Conservation (phyloP, 2,113 vertebrate genomes). For the Lophochroa leadbeateri region DNA sequence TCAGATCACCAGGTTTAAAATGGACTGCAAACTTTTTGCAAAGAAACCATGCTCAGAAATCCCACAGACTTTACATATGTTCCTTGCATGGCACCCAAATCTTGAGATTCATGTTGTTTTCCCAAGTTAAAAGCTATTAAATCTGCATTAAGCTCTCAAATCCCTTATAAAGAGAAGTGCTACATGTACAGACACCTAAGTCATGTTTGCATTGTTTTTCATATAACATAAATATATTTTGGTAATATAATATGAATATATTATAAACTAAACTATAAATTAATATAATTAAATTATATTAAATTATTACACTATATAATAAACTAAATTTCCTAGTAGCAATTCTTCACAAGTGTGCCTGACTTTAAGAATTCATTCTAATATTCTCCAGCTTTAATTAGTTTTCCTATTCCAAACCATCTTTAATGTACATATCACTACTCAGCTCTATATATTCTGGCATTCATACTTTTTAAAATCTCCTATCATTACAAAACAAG, state of each 20-base stretch:
- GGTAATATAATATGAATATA: slow-evolving; percentile 35
- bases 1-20: neutral
- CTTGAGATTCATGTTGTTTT: neutral
- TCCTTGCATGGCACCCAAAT: neutral
- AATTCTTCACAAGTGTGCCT: neutral
- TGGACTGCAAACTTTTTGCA: neutral
- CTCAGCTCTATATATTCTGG: neutral
- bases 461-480: neutral
- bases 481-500: neutral
- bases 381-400: slow-evolving; percentile 37
- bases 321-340: slow-evolving; percentile 12
- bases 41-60: neutral
- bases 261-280: slow-evolving; percentile 22
- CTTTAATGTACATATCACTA: slow-evolving; percentile 10
- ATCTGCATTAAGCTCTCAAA: slow-evolving; percentile 40
- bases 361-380: slow-evolving; percentile 2
- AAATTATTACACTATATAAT: slow-evolving; percentile 33
- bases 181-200: slow-evolving; percentile 35
- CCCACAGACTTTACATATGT: no score
- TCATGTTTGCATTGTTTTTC: slow-evolving; percentile 47
- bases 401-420: slow-evolving; percentile 25
- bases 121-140: slow-evolving; percentile 9
- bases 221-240: slow-evolving; percentile 38
- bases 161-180: slow-evolving; percentile 47
- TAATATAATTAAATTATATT: no score